phyloP scores from a whole-genome alignment of 2,888 invertebrate genomes.

The Saturnia japonica region DNA sequence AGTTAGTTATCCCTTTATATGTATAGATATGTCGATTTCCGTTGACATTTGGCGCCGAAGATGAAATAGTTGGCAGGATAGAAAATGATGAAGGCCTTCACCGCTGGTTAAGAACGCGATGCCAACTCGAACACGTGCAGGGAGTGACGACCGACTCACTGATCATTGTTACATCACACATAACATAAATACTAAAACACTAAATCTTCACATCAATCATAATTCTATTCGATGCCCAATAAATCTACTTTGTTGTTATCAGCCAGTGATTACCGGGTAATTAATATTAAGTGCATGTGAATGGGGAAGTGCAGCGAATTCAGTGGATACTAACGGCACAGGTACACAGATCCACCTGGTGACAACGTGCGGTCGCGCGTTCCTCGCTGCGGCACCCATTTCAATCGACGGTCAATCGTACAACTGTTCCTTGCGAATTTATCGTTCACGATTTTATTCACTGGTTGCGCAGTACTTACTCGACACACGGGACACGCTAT shows the following conservation, averaged over 20 bases:
- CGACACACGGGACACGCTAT: conserved; percentile 63
- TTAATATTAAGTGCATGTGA: conserved; percentile 26
- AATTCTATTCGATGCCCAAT: conserved; percentile 30
- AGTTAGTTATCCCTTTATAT: too few relatives aligned
- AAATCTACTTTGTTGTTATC: conserved; percentile 20
- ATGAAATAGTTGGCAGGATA: conserved; percentile 63
- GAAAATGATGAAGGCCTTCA: conserved; percentile 55
- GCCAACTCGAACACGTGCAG: conserved; percentile 50
- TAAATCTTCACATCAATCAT: conserved; percentile 20
- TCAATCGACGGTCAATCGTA: conserved; percentile 64
- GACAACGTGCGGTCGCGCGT: conserved; percentile 77
- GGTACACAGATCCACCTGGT: conserved; percentile 77
- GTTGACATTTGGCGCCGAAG: conserved; percentile 49
- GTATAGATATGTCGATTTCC: conserved; percentile 37
- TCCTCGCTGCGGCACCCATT: conserved; percentile 78
- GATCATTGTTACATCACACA: conserved; percentile 16
- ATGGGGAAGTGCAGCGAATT: not conserved
- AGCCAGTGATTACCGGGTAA: conserved; percentile 29
- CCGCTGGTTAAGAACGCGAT: conserved; percentile 48
- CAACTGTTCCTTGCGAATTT: conserved; percentile 61
- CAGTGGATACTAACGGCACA: conserved; percentile 64
- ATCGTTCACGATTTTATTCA: conserved; percentile 71
- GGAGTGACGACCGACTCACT: conserved; percentile 23
- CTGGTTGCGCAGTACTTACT: conserved; percentile 65
- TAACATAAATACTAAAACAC: conserved; percentile 23